Conservation (phyloP, 1,140 invertebrate species). For the Coboldia fuscipes region DNA sequence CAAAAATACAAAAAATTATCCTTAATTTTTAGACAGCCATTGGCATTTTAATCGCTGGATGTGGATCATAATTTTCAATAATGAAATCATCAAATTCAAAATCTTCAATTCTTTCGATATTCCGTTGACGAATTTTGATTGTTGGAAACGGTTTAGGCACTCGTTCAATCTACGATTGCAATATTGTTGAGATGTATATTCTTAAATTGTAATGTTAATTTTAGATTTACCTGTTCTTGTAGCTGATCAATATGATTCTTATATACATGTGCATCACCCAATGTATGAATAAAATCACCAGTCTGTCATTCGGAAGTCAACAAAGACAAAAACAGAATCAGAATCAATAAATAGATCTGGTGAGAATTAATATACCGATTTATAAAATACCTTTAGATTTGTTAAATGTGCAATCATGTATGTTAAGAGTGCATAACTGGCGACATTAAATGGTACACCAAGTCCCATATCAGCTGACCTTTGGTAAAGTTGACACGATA, state of each 20-base stretch:
- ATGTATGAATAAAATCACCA: slow-evolving; percentile 88
- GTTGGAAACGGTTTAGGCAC: slow-evolving; percentile 67
- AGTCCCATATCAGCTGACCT: slow-evolving; percentile 94
- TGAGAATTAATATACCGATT: no score
- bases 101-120: slow-evolving; percentile 65
- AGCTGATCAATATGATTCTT: slow-evolving; percentile 76
- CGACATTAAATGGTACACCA: slow-evolving; percentile 97
- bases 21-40: slow-evolving; percentile 77
- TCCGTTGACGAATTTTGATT: slow-evolving; percentile 42
- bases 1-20: no score
- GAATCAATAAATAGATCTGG: slow-evolving; percentile 1
- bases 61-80: slow-evolving; percentile 69
- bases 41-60: slow-evolving; percentile 81
- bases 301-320: slow-evolving; percentile 39
- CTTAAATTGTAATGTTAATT: background rate
- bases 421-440: slow-evolving; percentile 86
- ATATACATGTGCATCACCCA: slow-evolving; percentile 96
- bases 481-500: slow-evolving; percentile 90
- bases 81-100: slow-evolving; percentile 81
- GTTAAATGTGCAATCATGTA: slow-evolving; percentile 95
- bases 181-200: background rate
- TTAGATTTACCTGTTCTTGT: slow-evolving; percentile 38
- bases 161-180: slow-evolving; percentile 31
- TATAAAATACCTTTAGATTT: no score
- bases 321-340: background rate